A percentile compares a stretch with the other conserved stretches of the same genome.
phyloP scores from a whole-genome alignment of 1,140 invertebrate species.

The Macrosteles quadrilineatus region DNA sequence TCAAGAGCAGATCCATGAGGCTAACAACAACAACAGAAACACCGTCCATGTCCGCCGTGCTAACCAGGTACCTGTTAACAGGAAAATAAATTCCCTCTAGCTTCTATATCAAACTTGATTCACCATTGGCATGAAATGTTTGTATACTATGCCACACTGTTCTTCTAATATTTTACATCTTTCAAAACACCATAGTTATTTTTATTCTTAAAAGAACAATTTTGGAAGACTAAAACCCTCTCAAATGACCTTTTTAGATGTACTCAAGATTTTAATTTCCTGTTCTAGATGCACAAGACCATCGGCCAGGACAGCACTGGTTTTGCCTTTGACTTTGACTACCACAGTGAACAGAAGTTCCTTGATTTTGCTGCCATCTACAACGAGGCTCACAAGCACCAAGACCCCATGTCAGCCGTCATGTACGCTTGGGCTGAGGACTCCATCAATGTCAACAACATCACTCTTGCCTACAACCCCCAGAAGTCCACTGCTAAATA shows the following conservation, averaged over 20 bases:
- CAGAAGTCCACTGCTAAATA: constrained; percentile 40
- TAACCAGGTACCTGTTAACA: no score
- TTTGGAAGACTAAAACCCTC: background rate
- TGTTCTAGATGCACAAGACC: constrained; percentile 32
- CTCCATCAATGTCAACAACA: constrained; percentile 36
- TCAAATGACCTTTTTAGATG: background rate
- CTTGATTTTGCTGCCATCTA: constrained; percentile 43
- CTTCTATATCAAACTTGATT: background rate
- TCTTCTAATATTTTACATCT: no score
- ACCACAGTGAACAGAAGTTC: constrained; percentile 50
- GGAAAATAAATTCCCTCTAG: constrained; percentile 31
- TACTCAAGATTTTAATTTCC: no score
- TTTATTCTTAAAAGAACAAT: background rate
- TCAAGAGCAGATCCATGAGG: constrained; percentile 43
- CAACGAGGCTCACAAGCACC: constrained; percentile 37
- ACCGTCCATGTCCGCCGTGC: constrained; percentile 47
- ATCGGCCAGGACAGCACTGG: constrained; percentile 47
- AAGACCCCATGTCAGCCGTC: constrained; percentile 42
- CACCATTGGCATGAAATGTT: background rate
- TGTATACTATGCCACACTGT: background rate
- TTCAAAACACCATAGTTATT: no score
- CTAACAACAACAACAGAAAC: constrained; percentile 44
- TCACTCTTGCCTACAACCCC: constrained; percentile 39
- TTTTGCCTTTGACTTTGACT: constrained; percentile 53
- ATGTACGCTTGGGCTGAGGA: constrained; percentile 32